Percentiles rank a stretch among this genome's conserved stretches.
phyloP scores from a whole-genome alignment of 1,140 invertebrate genomes.

The Centruroides sculpturatus region DNA sequence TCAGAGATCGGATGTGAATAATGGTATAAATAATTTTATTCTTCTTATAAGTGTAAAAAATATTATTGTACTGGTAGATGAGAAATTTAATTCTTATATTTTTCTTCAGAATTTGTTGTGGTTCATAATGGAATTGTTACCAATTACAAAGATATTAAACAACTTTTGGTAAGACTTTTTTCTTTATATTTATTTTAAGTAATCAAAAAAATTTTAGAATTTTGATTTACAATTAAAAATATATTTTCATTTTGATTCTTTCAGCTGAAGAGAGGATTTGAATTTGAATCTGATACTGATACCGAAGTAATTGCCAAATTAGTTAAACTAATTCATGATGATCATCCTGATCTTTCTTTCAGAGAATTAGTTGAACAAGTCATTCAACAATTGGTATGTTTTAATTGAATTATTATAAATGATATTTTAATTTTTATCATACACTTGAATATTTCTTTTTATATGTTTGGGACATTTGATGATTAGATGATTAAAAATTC shows the following conservation, averaged over 20 bases:
- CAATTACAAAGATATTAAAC: constrained; percentile 98
- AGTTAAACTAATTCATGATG: constrained; percentile 79
- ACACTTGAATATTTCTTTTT: too few species aligned
- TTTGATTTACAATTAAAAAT: constrained; percentile 2
- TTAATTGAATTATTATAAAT: too few species aligned
- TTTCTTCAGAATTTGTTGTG: constrained; percentile 65
- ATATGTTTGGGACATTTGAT: too few species aligned
- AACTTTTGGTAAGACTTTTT: constrained; percentile 48
- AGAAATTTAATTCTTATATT: neutral
- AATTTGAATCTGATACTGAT: constrained; percentile 97
- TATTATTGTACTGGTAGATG: too few species aligned
- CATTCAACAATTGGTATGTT: constrained; percentile 79
- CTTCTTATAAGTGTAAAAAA: too few species aligned
- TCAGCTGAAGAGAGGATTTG: constrained; percentile 64
- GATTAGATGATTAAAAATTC: too few species aligned
- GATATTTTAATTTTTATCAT: too few species aligned
- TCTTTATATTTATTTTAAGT: neutral
- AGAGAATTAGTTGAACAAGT: constrained; percentile 91
- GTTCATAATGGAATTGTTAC: constrained; percentile 99
- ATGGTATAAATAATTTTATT: constrained; percentile 30
- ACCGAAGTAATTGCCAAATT: constrained; percentile 98
- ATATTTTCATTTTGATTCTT: neutral
- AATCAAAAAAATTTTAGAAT: neutral
- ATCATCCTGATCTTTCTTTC: constrained; percentile 80
- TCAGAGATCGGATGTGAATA: constrained; percentile 75